phyloP scores from a whole-genome alignment of 2,888 invertebrate genomes.

The Atrina japonica region DNA sequence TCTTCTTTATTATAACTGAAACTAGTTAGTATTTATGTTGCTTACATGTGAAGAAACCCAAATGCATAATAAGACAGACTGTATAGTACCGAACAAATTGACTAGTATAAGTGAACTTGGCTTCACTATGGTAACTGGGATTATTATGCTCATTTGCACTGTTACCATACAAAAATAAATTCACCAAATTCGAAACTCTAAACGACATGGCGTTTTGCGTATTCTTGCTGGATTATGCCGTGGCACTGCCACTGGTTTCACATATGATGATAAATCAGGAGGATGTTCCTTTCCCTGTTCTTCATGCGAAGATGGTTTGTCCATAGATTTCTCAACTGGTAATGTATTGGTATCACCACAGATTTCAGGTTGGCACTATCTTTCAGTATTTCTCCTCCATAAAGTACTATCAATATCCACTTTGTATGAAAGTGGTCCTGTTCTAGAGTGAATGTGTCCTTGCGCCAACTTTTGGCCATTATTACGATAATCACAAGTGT shows the following conservation, averaged over 20 bases:
- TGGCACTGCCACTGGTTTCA: neutral
- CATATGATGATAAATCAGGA: neutral
- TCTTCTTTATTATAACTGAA: too few species aligned
- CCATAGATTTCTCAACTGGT: too few species aligned
- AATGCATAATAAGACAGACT: too few species aligned
- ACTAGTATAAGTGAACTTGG: too few species aligned
- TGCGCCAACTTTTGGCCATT: conserved; percentile 17
- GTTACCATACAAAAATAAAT: neutral
- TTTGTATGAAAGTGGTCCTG: conserved; percentile 38
- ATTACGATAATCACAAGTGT: conserved; percentile 4
- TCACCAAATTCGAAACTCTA: neutral
- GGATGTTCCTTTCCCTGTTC: neutral
- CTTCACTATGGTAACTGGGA: too few species aligned
- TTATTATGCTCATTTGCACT: conserved; percentile 9
- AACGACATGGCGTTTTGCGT: neutral
- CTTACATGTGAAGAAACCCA: too few species aligned
- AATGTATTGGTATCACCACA: too few species aligned
- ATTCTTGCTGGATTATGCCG: neutral
- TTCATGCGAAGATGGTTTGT: too few species aligned
- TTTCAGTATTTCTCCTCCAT: conserved; percentile 33
- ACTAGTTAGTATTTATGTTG: too few species aligned
- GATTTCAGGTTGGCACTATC: conserved; percentile 1
- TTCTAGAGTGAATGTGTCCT: conserved; percentile 21
- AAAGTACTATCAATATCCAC: conserved; percentile 15
- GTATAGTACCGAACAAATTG: too few species aligned